These are phyloP conservation scores for Otolemur crassicaudatus DNA, from an alignment of 2,797 vertebrate species.

Conservation along the genomic window DNA sequence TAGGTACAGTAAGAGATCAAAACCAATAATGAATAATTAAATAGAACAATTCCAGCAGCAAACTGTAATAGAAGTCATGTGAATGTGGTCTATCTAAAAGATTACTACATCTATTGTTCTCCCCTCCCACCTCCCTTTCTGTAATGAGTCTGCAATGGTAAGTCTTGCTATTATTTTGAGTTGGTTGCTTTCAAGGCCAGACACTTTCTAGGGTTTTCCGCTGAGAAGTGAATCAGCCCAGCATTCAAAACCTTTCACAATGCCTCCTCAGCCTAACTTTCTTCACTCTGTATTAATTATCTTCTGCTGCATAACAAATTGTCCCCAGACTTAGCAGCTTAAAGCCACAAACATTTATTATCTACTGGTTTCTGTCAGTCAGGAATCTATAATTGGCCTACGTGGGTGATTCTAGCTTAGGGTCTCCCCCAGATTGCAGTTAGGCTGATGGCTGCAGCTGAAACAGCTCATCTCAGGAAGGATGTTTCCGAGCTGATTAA, in stretches of 20 bases:
- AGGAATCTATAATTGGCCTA: not conserved
- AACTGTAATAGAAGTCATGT: not conserved
- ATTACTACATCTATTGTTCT: not conserved
- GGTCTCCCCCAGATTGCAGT: not conserved
- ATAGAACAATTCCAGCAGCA: not conserved
- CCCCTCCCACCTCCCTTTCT: not conserved
- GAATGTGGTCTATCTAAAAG: no score
- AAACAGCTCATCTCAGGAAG: not conserved
- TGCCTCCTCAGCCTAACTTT: not conserved
- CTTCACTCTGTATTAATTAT: not conserved
- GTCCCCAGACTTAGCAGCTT: not conserved
- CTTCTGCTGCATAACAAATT: not conserved
- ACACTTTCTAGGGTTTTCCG: not conserved
- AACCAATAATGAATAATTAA: not conserved
- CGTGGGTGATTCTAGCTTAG: not conserved
- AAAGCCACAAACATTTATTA: not conserved
- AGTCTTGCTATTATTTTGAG: not conserved
- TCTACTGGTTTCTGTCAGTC: not conserved
- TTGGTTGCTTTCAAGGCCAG: not conserved
- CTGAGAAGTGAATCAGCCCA: not conserved
- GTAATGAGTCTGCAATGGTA: not conserved
- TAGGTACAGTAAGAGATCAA: not conserved
- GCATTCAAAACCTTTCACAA: not conserved
- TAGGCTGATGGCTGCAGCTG: not conserved
- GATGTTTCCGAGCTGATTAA: not conserved